Percentiles rank a stretch among this genome's conserved stretches.
phyloP scores from a whole-genome alignment of 2,888 invertebrate genomes.

The Ectobius pallidus region DNA sequence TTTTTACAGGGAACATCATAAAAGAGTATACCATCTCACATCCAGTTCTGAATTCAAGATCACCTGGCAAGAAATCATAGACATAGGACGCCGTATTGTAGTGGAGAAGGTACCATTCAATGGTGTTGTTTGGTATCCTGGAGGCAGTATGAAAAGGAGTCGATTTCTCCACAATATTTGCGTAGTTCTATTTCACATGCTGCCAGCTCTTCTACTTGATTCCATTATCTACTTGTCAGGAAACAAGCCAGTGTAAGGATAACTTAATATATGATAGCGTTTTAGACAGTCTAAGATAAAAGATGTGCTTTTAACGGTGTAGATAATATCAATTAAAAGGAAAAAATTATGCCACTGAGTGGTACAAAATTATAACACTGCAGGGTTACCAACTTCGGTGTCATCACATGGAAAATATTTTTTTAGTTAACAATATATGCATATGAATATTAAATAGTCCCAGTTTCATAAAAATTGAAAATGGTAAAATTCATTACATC shows the following conservation, averaged over 20 bases:
- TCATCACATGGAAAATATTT: no score
- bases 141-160: conserved; percentile 85
- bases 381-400: no score
- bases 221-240: conserved; percentile 77
- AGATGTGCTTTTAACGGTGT: no score
- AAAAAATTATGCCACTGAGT: no score
- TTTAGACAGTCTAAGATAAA: no score
- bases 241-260: conserved; percentile 83
- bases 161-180: conserved; percentile 80
- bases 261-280: no score
- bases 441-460: no score
- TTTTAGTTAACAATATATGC: no score
- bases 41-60: conserved; percentile 75
- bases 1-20: conserved; percentile 58
- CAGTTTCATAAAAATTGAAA: no score
- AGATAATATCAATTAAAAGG: no score
- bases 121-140: conserved; percentile 84
- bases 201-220: conserved; percentile 89
- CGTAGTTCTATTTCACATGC: conserved; percentile 84
- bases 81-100: conserved; percentile 73
- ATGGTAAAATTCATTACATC: no score
- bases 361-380: no score
- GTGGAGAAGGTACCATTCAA: conserved; percentile 85
- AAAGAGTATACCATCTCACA: conserved; percentile 74
- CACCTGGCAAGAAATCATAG: conserved; percentile 89